Base-by-base conservation (phyloP, 2,113 vertebrate genomes). In the Dunckerocampus dactyliophorus region DNA sequence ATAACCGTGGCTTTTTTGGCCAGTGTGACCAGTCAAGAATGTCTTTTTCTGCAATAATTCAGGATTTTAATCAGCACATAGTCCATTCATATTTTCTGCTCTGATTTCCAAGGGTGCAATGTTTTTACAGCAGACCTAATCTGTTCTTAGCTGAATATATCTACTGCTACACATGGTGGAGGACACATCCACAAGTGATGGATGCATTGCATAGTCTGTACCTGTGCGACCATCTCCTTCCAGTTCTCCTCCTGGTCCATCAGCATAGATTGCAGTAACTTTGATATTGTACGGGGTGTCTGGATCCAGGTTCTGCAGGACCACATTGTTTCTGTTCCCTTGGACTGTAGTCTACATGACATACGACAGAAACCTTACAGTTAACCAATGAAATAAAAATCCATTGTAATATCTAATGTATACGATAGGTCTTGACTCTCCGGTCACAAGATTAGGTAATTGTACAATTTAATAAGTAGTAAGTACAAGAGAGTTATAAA, bases 201-300 rank as follows among this genome's bases (percentile, higher is more conserved):
- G 17, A 19, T 34, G 8, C 6, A 9, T 17, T 47, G 43, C 21
- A 8, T 21, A 47, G 43, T 24, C 43, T 46, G 14, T 59, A 98
- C 97, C 91, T 85, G 97, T 99, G 84, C 87, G 93, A 72, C 97
- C 97, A 74, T 92, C 91, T 82, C 93, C 94, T 43, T 88, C 91
- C 64, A 98, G 78, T 37, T 95, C 92, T 70, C 93, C 92, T 75
- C 97, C 97, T 55, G 94, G 91, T 69, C 97, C 97, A 65, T 98
- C 94, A 51, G 86, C 85, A 0, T 98, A 98, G 58, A 97, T 82
- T 53, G 97, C 92, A 54, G 93, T 92, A 63, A 99, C 92, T 43
- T 89, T 98, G 63, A 99, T 95, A 79, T 91, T 94, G 72, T 99
- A 99, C 0, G 94, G 95, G 0, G 95, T 98, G 67, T 98, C 94